Percentiles rank a stretch among this genome's conserved stretches.
These are phyloP conservation scores for Antennarius striatus DNA, from an alignment of 2,113 vertebrate species.

Conservation along the genomic window DNA sequence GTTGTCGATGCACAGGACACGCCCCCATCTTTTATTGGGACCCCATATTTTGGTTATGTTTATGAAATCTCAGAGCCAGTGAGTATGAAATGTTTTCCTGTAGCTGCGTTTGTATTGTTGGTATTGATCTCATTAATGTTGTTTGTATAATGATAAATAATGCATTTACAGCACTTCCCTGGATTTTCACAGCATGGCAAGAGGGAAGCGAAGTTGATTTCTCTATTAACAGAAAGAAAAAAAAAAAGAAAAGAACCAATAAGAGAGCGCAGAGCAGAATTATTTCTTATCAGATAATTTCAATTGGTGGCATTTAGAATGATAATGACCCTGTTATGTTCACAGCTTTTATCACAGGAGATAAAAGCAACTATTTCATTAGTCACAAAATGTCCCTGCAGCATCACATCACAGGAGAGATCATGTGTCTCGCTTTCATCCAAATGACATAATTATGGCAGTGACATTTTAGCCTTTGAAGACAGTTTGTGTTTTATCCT, in stretches of 20 bases:
- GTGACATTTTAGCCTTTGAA: constrained; percentile 32
- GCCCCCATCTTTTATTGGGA: constrained; percentile 88
- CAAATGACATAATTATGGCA: constrained; percentile 20
- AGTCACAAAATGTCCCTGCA: constrained; percentile 38
- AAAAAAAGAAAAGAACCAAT: neutral
- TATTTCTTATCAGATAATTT: constrained; percentile 3
- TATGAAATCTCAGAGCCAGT: constrained; percentile 91
- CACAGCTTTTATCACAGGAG: constrained; percentile 1
- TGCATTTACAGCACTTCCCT: neutral
- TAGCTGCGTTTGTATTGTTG: neutral
- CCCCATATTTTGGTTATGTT: constrained; percentile 92
- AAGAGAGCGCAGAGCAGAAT: neutral
- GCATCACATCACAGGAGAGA: constrained; percentile 16
- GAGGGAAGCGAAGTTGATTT: neutral
- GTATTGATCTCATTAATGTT: neutral
- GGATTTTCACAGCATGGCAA: no score
- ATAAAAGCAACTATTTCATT: constrained; percentile 10
- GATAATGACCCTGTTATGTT: neutral
- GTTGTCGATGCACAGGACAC: constrained; percentile 92
- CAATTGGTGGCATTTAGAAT: constrained; percentile 36
- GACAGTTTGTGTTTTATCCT: neutral
- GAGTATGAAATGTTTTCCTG: constrained; percentile 61
- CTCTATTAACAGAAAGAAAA: neutral
- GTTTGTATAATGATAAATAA: neutral
- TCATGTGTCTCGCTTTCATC: constrained; percentile 33